Evolutionary conservation across 2,888 invertebrate genomes (phyloP).

Genomic region (Epinotia bilunana): DNA sequence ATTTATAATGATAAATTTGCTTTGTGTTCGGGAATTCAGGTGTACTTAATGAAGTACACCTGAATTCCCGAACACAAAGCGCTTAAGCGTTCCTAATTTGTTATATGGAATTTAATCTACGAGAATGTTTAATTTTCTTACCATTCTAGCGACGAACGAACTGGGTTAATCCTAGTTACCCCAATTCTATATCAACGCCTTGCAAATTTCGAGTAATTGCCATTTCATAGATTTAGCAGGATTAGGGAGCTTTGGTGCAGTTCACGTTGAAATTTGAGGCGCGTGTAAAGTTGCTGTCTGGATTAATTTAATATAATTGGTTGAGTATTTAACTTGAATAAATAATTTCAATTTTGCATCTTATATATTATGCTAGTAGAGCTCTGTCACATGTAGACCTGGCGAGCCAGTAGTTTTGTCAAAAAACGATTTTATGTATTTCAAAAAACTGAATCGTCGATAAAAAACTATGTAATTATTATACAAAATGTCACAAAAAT

Average conservation of each 20-base stretch:
- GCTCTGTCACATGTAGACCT: no score
- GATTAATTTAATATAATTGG: not conserved
- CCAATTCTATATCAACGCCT: conserved; percentile 35
- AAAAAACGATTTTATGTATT: no score
- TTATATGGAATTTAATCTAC: conserved; percentile 10
- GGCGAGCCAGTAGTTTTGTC: no score
- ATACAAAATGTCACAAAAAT: no score
- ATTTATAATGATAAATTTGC: no score
- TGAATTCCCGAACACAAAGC: not conserved
- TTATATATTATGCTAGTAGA: no score
- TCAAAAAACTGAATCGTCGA: no score
- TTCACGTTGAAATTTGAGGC: conserved; percentile 12
- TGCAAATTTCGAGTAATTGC: conserved; percentile 23
- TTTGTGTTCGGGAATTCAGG: no score
- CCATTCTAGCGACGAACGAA: conserved; percentile 19
- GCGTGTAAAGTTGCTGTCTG: not conserved
- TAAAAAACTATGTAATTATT: no score
- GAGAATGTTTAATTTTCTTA: conserved; percentile 15
- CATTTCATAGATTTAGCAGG: conserved; percentile 14
- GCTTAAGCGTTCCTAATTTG: not conserved
- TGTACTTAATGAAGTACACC: no score
- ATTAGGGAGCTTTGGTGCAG: conserved; percentile 18
- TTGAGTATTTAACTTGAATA: not conserved
- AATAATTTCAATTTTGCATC: no score
- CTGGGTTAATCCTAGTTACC: conserved; percentile 33